Conservation (phyloP, 2,113 vertebrate genomes). For the Rhinichthys klamathensis region DNA sequence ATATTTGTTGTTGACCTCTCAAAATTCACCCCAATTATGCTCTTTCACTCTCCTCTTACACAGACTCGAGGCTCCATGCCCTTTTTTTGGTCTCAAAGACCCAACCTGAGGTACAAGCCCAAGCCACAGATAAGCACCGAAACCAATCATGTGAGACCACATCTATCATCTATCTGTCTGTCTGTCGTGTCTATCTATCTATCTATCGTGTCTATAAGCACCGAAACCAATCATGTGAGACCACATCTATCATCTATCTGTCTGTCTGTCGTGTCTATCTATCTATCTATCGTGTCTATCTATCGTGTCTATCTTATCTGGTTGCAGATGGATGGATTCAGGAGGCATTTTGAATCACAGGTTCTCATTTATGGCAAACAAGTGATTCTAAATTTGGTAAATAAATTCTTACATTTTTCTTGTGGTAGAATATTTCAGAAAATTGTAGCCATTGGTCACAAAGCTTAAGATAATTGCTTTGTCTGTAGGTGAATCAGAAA, state of each 20-base stretch:
- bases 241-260: too few species aligned
- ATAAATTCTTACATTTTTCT: conserved; percentile 20
- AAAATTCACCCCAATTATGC: background rate
- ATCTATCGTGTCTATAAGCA: too few species aligned
- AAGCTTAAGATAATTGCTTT: background rate
- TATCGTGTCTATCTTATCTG: background rate
- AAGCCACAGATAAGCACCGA: conserved; percentile 93
- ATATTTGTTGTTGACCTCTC: background rate
- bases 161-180: too few species aligned
- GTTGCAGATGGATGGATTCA: conserved; percentile 88
- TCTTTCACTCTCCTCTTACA: conserved; percentile 20
- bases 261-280: too few species aligned
- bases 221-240: too few species aligned
- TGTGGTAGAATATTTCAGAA: background rate
- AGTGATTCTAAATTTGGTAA: conserved; percentile 93
- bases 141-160: conserved; percentile 75
- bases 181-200: too few species aligned
- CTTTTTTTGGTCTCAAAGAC: conserved; percentile 98
- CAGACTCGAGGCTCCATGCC: conserved; percentile 98
- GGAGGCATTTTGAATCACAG: conserved; percentile 97
- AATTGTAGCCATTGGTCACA: background rate
- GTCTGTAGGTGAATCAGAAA: conserved; percentile 92
- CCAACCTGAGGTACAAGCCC: conserved; percentile 97
- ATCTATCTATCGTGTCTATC: too few species aligned
- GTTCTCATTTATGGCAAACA: conserved; percentile 96